These are phyloP conservation scores for Exaiptasia diaphana DNA, from an alignment of 64 coral and sea anemone species.

Conservation along the genomic window DNA sequence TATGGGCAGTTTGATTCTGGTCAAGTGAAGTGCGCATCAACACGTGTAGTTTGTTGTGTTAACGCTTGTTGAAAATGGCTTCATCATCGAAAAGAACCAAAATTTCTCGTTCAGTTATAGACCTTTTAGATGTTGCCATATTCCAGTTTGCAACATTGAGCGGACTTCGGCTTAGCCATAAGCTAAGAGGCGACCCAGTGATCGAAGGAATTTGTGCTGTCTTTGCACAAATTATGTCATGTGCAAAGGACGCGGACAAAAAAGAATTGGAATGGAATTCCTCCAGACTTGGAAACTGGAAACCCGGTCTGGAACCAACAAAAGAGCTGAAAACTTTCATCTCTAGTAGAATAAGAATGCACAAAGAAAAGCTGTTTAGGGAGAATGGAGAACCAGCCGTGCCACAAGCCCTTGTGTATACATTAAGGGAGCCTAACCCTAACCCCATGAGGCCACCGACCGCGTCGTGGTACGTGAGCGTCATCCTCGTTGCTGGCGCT, in stretches of 20 bases:
- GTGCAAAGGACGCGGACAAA: background rate
- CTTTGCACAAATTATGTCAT: constrained; percentile 8
- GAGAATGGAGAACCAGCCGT: constrained; percentile 6
- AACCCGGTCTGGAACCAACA: constrained; percentile 40
- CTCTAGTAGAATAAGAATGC: constrained; percentile 26
- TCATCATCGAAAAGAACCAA: too few species aligned
- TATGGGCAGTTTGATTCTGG: too few species aligned
- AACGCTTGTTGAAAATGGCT: too few species aligned
- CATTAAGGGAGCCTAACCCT: too few species aligned
- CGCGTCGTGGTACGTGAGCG: too few species aligned
- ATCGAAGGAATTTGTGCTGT: constrained; percentile 25
- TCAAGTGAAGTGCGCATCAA: too few species aligned
- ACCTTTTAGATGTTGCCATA: constrained; percentile 31
- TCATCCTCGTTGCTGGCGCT: too few species aligned
- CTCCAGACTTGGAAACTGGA: constrained; percentile 35
- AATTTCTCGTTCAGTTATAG: too few species aligned
- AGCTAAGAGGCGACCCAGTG: constrained; percentile 40
- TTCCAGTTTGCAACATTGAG: constrained; percentile 2
- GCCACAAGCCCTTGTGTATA: too few species aligned
- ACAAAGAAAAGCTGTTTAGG: background rate
- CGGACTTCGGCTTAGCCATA: constrained; percentile 4
- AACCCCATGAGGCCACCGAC: too few species aligned
- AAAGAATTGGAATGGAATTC: background rate
- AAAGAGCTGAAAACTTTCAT: constrained; percentile 32
- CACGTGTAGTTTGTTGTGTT: too few species aligned